A percentile compares a stretch with the other conserved stretches of the same genome.
Evolutionary conservation across 2,113 vertebrate genomes (phyloP).

Genomic region (Ciconia stormi): DNA sequence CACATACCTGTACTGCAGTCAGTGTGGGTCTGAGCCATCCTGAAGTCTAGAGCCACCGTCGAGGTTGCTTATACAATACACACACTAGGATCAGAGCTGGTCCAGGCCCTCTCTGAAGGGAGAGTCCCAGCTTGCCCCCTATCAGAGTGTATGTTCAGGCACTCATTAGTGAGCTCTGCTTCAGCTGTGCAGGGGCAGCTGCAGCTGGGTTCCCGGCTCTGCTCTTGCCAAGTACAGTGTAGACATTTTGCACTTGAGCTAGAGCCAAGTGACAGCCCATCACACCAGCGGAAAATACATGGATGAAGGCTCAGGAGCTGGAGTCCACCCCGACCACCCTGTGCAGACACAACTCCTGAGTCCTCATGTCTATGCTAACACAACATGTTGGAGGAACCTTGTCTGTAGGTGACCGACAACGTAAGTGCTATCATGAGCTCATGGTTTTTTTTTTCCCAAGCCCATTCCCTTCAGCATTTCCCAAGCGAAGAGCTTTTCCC

Average conservation of each 20-base stretch:
- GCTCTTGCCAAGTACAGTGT: background rate
- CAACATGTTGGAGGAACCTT: background rate
- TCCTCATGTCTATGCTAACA: background rate
- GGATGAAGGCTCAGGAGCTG: background rate
- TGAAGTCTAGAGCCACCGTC: background rate
- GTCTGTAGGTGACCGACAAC: background rate
- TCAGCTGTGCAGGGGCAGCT: background rate
- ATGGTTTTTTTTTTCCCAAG: accelerated
- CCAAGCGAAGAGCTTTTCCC: background rate
- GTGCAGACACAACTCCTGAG: background rate
- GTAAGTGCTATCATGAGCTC: accelerated
- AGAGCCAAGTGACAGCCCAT: background rate
- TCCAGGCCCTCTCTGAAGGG: background rate
- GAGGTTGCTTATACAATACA: background rate
- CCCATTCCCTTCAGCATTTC: background rate
- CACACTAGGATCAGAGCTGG: background rate
- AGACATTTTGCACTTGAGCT: background rate
- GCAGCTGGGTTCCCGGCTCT: background rate
- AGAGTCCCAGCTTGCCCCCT: background rate
- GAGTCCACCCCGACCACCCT: background rate
- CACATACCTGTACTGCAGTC: background rate
- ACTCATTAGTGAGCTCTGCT: background rate
- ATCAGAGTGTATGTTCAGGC: accelerated
- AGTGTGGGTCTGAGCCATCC: background rate
- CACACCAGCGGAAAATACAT: background rate